Conservation (phyloP, 2,113 vertebrate species). For the Copsychus sechellarum region DNA sequence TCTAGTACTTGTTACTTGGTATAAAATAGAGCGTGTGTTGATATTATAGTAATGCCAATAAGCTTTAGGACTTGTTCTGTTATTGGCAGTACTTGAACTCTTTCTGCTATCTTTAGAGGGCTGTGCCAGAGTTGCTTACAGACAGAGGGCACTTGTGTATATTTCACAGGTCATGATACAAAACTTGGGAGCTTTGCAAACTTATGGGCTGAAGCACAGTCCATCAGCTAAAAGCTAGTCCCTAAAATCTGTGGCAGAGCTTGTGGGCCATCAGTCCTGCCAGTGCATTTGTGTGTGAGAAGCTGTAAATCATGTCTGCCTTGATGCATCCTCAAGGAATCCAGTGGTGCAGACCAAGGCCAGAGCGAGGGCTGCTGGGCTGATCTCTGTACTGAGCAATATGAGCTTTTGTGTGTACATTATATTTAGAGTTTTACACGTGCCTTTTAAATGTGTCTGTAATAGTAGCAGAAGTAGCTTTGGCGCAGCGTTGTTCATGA, state of each 20-base stretch:
- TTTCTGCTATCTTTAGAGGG: not conserved
- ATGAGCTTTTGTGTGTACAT: not conserved
- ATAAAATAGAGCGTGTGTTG: not conserved
- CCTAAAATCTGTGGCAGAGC: not conserved
- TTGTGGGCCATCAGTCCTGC: not conserved
- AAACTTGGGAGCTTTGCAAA: not conserved
- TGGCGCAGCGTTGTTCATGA: not conserved
- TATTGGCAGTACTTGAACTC: not conserved
- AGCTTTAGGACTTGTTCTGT: constrained; percentile 9
- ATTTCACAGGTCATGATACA: not conserved
- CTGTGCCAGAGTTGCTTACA: constrained; percentile 10
- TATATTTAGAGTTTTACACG: not conserved
- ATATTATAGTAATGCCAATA: not conserved
- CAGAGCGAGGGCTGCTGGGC: not conserved
- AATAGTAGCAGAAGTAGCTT: not conserved
- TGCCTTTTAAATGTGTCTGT: not conserved
- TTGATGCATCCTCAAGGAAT: not conserved
- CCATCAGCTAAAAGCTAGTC: not conserved
- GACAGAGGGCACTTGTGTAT: constrained; percentile 50
- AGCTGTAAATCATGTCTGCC: not conserved
- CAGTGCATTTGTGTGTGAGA: accelerated
- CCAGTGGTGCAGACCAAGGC: not conserved
- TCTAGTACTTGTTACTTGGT: not conserved
- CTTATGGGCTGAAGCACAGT: not conserved
- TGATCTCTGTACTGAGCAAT: not conserved